phyloP scores from a whole-genome alignment of 92 coral and sea anemone genomes.

The Epizoanthus scotinus region DNA sequence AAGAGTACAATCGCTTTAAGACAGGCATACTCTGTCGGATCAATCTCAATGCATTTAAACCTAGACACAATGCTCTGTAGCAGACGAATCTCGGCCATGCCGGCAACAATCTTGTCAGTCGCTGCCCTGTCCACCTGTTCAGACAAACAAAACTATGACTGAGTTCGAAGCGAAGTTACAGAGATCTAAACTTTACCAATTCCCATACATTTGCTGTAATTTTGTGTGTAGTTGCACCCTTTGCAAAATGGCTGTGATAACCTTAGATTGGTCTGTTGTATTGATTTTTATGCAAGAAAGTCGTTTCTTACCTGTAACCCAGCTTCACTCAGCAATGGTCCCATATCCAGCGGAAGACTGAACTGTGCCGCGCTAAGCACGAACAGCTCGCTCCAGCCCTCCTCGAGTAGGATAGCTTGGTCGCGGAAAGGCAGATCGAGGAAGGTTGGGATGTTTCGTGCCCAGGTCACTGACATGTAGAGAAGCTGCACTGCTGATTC shows the following conservation, averaged over 20 bases:
- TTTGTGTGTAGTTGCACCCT: too few species aligned
- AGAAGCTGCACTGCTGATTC: conserved; percentile 94
- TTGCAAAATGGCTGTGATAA: too few species aligned
- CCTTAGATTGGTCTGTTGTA: too few species aligned
- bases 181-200: too few species aligned
- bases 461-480: conserved; percentile 99
- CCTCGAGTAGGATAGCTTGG: conserved; percentile 97
- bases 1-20: conserved; percentile 93
- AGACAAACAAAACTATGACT: too few species aligned
- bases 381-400: conserved; percentile 99
- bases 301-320: conserved; percentile 55
- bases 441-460: conserved; percentile 95
- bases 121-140: conserved; percentile 75
- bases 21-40: conserved; percentile 95
- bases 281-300: too few species aligned
- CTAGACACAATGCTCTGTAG: conserved; percentile 88
- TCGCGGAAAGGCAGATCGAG: conserved; percentile 98
- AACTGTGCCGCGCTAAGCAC: conserved; percentile 93
- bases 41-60: conserved; percentile 87
- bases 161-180: too few species aligned
- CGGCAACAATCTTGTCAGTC: conserved; percentile 81
- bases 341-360: conserved; percentile 91
- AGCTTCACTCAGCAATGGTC: conserved; percentile 85
- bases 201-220: too few species aligned
- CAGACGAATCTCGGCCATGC: conserved; percentile 93